Percentiles rank a stretch among this genome's conserved stretches.
These are phyloP conservation scores for Strigamia transsilvanica DNA, from an alignment of 2,888 invertebrate species.

Conservation along the genomic window DNA sequence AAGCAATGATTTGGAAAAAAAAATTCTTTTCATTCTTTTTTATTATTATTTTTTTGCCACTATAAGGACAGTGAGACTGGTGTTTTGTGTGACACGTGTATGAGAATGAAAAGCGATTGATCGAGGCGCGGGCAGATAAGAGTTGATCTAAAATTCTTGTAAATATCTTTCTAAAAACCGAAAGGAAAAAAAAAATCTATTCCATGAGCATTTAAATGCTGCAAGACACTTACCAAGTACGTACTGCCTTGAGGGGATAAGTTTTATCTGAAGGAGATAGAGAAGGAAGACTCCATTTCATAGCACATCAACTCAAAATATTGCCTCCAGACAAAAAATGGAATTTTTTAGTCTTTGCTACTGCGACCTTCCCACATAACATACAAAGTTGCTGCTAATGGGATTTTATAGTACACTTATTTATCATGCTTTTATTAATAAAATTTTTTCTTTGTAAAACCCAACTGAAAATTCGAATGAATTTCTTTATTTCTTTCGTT, in stretches of 20 bases:
- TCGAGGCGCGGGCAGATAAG: neutral
- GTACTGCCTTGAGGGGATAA: slow-evolving; percentile 8
- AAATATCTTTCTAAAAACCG: neutral
- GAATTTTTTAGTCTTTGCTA: neutral
- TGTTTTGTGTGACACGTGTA: neutral
- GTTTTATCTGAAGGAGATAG: slow-evolving; percentile 8
- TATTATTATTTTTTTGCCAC: neutral
- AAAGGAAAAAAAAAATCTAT: neutral
- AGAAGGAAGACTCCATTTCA: slow-evolving; percentile 8
- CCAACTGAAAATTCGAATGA: neutral
- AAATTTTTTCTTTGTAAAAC: neutral
- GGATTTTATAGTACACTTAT: neutral
- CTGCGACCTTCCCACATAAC: neutral
- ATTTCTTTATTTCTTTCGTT: neutral
- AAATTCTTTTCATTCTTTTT: neutral
- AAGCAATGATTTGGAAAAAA: neutral
- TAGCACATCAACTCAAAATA: neutral
- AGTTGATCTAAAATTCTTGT: neutral
- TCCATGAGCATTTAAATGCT: neutral
- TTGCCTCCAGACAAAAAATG: neutral
- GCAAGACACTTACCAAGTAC: slow-evolving; percentile 8
- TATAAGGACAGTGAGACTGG: neutral
- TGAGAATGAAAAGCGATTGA: neutral
- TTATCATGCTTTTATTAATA: neutral
- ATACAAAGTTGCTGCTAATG: slow-evolving; percentile 8